A percentile compares a stretch with the other conserved stretches of the same genome.
Conservation (phyloP, 2,113 vertebrate genomes). For the Dermatemys mawii region DNA sequence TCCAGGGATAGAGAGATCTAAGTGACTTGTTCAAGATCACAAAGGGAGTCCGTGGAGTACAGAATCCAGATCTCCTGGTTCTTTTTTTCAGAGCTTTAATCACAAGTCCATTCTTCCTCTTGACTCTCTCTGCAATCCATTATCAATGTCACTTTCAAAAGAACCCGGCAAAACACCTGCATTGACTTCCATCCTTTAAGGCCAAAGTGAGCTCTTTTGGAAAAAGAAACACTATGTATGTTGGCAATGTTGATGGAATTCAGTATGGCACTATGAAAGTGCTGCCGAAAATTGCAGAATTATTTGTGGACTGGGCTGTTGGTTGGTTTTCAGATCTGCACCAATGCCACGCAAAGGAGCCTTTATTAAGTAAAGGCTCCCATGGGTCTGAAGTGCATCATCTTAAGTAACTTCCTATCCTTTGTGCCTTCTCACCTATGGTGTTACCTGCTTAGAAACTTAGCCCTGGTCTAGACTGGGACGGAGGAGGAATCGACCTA, state of each 20-base stretch:
- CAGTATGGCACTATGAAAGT: neutral
- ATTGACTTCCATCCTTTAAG: constrained; percentile 7
- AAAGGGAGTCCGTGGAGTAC: neutral
- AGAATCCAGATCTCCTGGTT: neutral
- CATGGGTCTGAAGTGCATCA: neutral
- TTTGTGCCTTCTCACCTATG: neutral
- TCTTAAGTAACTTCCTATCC: neutral
- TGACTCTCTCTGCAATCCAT: neutral
- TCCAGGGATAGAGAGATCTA: neutral
- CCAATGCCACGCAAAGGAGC: neutral
- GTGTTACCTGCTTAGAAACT: neutral
- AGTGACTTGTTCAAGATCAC: neutral
- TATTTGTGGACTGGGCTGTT: neutral
- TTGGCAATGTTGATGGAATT: neutral
- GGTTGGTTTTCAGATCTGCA: neutral
- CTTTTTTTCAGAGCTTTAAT: neutral
- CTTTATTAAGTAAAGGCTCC: neutral
- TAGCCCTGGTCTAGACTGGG: no score
- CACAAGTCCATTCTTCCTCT: neutral
- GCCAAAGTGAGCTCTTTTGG: neutral
- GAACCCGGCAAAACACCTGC: neutral
- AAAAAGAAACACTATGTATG: neutral
- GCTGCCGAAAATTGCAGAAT: neutral
- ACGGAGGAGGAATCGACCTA: no score
- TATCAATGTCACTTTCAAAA: neutral